Evolutionary conservation across 2,113 vertebrate species (phyloP).

Genomic region (Scytalopus superciliaris): DNA sequence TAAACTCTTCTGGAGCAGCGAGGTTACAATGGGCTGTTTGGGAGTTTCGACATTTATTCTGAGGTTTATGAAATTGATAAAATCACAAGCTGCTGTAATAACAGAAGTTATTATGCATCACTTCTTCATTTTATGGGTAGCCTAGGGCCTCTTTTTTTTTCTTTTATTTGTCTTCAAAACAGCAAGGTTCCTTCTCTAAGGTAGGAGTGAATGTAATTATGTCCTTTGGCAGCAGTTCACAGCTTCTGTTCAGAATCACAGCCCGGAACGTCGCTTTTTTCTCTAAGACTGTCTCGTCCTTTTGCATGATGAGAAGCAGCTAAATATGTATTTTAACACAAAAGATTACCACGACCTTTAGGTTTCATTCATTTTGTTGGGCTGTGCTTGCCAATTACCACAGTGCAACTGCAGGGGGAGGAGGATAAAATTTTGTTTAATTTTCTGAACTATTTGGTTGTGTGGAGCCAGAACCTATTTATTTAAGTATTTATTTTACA

Average conservation of each 20-base stretch:
- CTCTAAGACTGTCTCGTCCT: neutral
- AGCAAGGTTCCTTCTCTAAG: neutral
- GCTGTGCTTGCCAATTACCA: neutral
- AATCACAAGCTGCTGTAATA: neutral
- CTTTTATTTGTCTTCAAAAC: neutral
- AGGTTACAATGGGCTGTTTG: neutral
- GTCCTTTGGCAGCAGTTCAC: conserved; percentile 7
- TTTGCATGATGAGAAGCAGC: neutral
- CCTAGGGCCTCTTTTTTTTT: neutral
- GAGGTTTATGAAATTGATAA: neutral
- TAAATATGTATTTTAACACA: neutral
- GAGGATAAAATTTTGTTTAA: neutral
- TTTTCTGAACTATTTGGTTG: neutral
- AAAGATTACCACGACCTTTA: neutral
- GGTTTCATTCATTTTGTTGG: neutral
- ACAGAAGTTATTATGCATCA: neutral
- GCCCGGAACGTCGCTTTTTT: neutral
- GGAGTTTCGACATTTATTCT: conserved; percentile 14
- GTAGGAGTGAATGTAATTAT: neutral
- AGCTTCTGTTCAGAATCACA: conserved; percentile 11
- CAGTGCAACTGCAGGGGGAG: neutral
- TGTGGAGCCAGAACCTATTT: neutral
- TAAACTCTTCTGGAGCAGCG: neutral
- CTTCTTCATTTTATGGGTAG: conserved; percentile 13
- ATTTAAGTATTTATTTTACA: neutral